Conservation (phyloP, 1,140 invertebrate species). For the Druon quercuslanigerum region DNA sequence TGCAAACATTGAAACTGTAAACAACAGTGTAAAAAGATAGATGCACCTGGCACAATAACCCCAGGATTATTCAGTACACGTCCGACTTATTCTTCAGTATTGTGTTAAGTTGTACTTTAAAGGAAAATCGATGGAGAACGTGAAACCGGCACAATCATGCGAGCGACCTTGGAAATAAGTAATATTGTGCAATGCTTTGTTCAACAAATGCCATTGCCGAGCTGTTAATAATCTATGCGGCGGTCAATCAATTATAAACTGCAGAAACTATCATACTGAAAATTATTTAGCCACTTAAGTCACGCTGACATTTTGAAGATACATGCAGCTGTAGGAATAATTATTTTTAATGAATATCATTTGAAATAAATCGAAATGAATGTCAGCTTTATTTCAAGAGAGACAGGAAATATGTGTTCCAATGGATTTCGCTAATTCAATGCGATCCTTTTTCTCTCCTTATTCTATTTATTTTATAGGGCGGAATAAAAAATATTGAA, state of each 20-base stretch:
- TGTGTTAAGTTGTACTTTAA: neutral
- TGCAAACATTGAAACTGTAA: too few species aligned
- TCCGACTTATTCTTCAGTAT: neutral
- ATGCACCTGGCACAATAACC: neutral
- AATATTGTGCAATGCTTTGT: slow-evolving; percentile 24
- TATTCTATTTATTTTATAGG: neutral
- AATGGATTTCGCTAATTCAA: neutral
- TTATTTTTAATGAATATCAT: too few species aligned
- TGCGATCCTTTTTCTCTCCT: neutral
- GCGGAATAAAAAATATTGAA: neutral
- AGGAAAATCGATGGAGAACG: slow-evolving; percentile 17
- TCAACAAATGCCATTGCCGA: slow-evolving; percentile 11
- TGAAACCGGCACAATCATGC: neutral
- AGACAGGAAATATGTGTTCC: neutral
- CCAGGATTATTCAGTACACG: neutral
- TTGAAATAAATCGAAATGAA: too few species aligned
- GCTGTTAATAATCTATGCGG: neutral
- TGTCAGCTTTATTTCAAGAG: neutral
- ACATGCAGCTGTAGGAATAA: too few species aligned
- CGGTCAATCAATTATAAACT: neutral
- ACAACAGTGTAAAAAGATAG: too few species aligned
- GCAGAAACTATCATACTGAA: too few species aligned
- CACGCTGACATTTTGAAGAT: too few species aligned
- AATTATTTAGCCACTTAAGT: too few species aligned
- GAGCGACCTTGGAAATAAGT: slow-evolving; percentile 1